Conservation (phyloP, 1,140 invertebrate genomes). For the Nasonia longicornis region DNA sequence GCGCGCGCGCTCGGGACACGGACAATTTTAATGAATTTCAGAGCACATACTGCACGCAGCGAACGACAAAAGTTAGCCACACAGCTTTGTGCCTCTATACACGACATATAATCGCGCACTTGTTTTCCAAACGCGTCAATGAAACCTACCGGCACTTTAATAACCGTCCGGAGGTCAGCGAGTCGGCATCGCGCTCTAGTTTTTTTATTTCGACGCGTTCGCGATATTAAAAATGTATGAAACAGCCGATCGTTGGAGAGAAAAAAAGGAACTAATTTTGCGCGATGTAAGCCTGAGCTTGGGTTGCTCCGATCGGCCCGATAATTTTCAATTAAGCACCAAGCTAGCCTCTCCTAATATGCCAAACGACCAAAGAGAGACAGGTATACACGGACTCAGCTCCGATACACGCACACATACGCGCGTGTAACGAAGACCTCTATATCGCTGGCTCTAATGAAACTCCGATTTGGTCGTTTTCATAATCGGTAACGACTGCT, state of each 20-base stretch:
- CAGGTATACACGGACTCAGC: background rate
- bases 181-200: background rate
- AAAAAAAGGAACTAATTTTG: background rate
- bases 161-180: background rate
- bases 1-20: too few relatives aligned
- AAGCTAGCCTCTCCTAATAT: background rate
- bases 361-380: background rate
- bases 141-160: background rate
- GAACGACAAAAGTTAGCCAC: too few relatives aligned
- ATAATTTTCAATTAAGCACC: constrained; percentile 32
- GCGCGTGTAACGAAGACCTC: background rate
- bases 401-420: background rate
- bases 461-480: constrained; percentile 35
- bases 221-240: background rate
- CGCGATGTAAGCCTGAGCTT: background rate
- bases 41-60: too few relatives aligned
- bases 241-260: background rate
- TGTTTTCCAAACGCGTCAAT: background rate
- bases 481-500: constrained; percentile 22
- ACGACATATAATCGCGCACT: too few relatives aligned
- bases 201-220: background rate
- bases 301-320: background rate
- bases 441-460: background rate
- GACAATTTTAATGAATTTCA: too few relatives aligned
- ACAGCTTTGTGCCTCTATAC: too few relatives aligned